Evolutionary conservation across 2,113 vertebrate species (phyloP).

Genomic region (Ptilonorhynchus violaceus): DNA sequence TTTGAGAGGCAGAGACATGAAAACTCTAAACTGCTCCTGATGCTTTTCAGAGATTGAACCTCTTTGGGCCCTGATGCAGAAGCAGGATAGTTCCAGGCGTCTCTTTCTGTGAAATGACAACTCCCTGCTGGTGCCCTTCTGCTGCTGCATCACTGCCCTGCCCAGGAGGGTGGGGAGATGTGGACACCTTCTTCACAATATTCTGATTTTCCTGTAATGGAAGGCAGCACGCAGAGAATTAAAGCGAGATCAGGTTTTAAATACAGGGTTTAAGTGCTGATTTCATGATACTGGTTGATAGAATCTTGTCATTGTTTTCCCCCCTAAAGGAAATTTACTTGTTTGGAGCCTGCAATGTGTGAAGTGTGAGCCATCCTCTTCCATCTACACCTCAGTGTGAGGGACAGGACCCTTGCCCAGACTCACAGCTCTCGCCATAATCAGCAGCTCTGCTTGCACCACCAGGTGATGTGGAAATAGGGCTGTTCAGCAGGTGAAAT

Average conservation of each 20-base stretch:
- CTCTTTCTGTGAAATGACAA: neutral
- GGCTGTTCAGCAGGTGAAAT: neutral
- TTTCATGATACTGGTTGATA: neutral
- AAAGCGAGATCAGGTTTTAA: neutral
- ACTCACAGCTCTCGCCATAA: neutral
- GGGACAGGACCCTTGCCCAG: neutral
- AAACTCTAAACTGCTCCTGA: neutral
- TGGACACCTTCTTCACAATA: rapidly evolving
- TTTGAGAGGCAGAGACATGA: neutral
- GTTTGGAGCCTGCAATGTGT: neutral
- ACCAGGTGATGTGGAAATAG: neutral
- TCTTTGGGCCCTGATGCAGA: neutral
- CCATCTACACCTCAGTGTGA: neutral
- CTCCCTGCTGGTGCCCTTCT: neutral
- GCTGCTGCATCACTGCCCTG: neutral
- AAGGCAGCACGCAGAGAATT: neutral
- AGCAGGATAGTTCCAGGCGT: neutral
- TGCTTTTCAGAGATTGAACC: neutral
- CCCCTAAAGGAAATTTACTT: neutral
- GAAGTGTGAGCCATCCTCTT: neutral
- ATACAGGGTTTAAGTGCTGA: neutral
- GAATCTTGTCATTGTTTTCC: neutral
- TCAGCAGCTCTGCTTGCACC: neutral
- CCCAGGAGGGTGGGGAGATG: neutral
- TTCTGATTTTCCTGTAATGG: neutral